Evolutionary conservation across 2,113 vertebrate genomes (phyloP), one percentile per base, ranked within the genome.

Genomic region (Psilopsiagon aurifrons): DNA sequence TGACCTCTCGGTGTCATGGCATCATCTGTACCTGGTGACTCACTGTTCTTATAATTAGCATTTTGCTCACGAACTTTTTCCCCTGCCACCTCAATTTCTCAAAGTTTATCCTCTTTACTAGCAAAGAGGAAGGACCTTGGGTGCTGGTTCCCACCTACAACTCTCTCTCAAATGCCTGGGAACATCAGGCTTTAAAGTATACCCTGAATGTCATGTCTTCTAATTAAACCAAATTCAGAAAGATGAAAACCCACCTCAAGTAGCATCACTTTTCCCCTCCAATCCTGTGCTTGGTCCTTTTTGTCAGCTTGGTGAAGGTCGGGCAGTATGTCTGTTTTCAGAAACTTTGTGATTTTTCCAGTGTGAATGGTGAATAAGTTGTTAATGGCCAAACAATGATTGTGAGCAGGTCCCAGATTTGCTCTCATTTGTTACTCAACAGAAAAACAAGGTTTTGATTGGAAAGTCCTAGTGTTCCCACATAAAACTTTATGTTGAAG

Each of bases 71-170:
- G 81, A 95, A 73, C 60, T 37, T 75, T 88, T 82, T 79, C 62
- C 63, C 22, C 35, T 19, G 33, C 91, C 78, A 83, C 59, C 35
- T 91, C 69, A 64, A 25, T 95, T 89, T 94, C 69, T 77, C 17
- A 25, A 86, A 63, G n/a, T 91, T 52, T 78, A 81, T 95, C 51
- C 78, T 75, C 88, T 93, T 92, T 89, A 82, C 82, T 92, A 94
- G 81, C 70, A 83, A 84, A 84, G 47, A 89, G 78, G 60, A 87
- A 44, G 66, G 66, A 94, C 18, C 73, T 71, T 86, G 77, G 52
- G 55, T 84, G 60, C 29, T 77, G 29, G 27, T 84, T 55, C 29
- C 62, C 20, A 73, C 69, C 51, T 82, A 52, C 73, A 92, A 64
- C 89, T 82, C 62, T 82, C 49, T 89, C 7, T 78, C 83, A 89